phyloP scores from a whole-genome alignment of 2,113 vertebrate genomes.

The Apteryx mantelli region DNA sequence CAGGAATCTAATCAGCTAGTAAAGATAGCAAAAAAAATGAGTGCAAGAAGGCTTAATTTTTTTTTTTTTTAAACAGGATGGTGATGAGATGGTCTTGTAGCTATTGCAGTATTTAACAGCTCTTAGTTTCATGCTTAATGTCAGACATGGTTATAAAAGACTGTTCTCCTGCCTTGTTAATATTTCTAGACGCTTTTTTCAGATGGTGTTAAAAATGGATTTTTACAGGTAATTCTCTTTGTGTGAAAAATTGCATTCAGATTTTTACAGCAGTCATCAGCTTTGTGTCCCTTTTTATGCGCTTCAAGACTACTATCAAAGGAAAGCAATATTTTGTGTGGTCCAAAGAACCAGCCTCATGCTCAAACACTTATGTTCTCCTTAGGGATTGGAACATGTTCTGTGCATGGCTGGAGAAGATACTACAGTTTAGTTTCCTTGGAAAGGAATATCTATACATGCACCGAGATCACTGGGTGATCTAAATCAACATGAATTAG shows the following conservation, averaged over 20 bases:
- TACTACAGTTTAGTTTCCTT: neutral
- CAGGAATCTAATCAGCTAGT: neutral
- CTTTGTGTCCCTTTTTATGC: neutral
- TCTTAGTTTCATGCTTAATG: neutral
- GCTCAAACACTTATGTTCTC: neutral
- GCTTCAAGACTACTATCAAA: neutral
- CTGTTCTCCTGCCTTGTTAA: neutral
- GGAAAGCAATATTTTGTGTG: neutral
- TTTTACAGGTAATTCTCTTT: neutral
- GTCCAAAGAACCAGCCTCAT: rapidly evolving
- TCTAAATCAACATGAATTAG: neutral
- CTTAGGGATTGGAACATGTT: neutral
- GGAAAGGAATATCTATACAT: neutral
- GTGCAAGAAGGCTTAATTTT: neutral
- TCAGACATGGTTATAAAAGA: neutral
- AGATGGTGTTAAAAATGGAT: neutral
- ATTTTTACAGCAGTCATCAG: neutral
- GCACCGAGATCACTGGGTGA: neutral
- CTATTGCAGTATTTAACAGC: neutral
- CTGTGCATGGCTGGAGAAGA: neutral
- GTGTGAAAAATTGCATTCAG: neutral
- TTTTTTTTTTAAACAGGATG: neutral
- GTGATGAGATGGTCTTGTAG: neutral
- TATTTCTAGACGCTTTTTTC: neutral
- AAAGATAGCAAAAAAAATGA: neutral